Percentiles rank a stretch among this genome's conserved stretches.
phyloP scores from a whole-genome alignment of 2,113 vertebrate species.

The Indicator indicator region DNA sequence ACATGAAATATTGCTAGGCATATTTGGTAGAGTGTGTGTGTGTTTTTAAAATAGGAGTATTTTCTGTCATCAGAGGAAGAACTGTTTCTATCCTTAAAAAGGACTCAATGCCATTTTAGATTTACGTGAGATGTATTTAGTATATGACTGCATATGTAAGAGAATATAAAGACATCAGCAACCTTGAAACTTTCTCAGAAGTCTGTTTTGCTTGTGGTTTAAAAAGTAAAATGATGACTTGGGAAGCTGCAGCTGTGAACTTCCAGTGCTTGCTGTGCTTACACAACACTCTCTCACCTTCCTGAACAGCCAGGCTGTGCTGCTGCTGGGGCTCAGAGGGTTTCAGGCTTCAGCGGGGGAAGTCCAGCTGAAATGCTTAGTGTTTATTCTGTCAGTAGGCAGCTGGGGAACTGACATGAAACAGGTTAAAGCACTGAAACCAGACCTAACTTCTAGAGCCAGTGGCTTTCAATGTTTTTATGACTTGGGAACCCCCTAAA shows the following conservation, averaged over 20 bases:
- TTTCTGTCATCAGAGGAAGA: background rate
- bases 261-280: background rate
- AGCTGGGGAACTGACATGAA: conserved; percentile 5
- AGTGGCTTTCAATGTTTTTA: conserved; percentile 1
- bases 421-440: conserved; percentile 23
- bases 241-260: background rate
- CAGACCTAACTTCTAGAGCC: conserved; percentile 4
- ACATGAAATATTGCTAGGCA: conserved; percentile 6
- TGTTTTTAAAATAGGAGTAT: background rate
- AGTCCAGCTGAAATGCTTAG: background rate
- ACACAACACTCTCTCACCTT: fast-evolving
- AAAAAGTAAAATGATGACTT: background rate
- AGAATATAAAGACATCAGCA: background rate
- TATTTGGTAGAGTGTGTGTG: background rate
- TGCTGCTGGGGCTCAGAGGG: background rate
- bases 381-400: conserved; percentile 26
- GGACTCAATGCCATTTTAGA: background rate
- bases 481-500: background rate
- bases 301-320: fast-evolving
- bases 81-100: conserved; percentile 8
- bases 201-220: background rate
- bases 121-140: background rate
- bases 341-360: background rate
- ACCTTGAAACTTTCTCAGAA: background rate
- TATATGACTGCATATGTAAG: background rate